Evolutionary conservation across 2,888 invertebrate genomes (phyloP), one percentile per base, ranked within the genome.

Genomic region (Plebejus melissa): DNA sequence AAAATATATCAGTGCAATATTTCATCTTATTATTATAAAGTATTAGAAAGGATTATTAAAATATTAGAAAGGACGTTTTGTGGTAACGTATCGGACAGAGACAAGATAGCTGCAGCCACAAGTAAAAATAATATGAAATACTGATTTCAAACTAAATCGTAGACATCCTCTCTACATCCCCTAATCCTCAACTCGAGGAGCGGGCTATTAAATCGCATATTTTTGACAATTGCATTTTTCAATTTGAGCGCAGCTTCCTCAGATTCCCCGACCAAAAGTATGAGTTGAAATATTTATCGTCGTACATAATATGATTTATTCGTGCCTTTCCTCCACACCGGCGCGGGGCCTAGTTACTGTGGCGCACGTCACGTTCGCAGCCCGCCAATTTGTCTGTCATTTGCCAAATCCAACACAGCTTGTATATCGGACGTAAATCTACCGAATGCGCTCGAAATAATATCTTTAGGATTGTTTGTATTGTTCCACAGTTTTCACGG

Each of bases 341-440:
- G 32, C 32, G 32, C 32, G 32, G 50, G 38, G 69, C 75, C 54
- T 69, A 70, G 69, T 70, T 57, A 75, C 75, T 85, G 85, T 84
- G 79, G 82, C 79, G 81, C 83, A 85, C 85, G 87, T 89, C 90
- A 90, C 90, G 88, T 88, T 82, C 86, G 80, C 80, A 82, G 82
- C 81, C 83, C 85, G 83, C 84, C 87, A 88, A 88, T 89, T 89
- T 89, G 88, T 89, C 87, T 86, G 87, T 87, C 87, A 88, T 88
- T 88, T 89, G 87, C 84, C 89, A 88, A 88, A 87, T 87, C 83
- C 84, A 85, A 88, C 87, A 87, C 85, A 84, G 82, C 83, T 82
- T 82, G 85, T 86, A 87, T 87, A 82, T 84, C 82, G 83, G 78
- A 80, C 79, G 81, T 82, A 82, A 80, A 82, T 82, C 75, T 76